Conservation (phyloP, 2,113 vertebrate species). For the Gadus chalcogrammus region DNA sequence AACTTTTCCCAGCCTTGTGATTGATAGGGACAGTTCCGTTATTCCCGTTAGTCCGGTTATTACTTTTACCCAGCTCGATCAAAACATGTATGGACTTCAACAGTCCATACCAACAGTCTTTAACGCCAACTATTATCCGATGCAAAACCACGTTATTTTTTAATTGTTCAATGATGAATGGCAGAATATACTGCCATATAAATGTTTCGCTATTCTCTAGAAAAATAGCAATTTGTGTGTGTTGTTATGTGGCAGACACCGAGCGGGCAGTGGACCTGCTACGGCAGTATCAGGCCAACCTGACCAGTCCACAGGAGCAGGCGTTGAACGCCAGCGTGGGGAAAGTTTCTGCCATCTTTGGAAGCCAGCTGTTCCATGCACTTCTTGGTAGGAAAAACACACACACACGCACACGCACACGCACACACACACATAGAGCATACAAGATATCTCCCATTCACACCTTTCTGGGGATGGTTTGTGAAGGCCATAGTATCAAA, state of each 20-base stretch:
- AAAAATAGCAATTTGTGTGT: neutral
- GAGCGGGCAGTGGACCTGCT: conserved; percentile 81
- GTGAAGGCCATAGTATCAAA: too few species aligned
- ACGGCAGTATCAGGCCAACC: conserved; percentile 78
- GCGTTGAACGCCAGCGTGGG: conserved; percentile 78
- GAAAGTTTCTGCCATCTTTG: conserved; percentile 81
- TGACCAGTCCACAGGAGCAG: conserved; percentile 80
- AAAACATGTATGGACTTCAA: too few species aligned
- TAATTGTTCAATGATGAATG: too few species aligned
- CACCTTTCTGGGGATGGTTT: neutral
- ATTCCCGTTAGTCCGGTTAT: neutral
- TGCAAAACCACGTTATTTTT: too few species aligned
- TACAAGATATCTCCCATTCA: conserved; percentile 8
- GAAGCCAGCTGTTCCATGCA: conserved; percentile 83
- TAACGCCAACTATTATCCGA: too few species aligned
- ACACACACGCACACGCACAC: neutral
- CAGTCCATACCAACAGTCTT: too few species aligned
- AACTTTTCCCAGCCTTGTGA: too few species aligned
- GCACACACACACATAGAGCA: neutral
- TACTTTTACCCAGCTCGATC: too few species aligned
- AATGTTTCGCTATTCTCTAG: conserved; percentile 18
- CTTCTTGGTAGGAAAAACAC: conserved; percentile 78
- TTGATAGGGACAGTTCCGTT: too few species aligned
- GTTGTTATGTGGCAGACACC: conserved; percentile 71
- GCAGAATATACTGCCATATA: too few species aligned